Conservation (phyloP, 2,888 invertebrate genomes). For the Eupithecia abbreviata region DNA sequence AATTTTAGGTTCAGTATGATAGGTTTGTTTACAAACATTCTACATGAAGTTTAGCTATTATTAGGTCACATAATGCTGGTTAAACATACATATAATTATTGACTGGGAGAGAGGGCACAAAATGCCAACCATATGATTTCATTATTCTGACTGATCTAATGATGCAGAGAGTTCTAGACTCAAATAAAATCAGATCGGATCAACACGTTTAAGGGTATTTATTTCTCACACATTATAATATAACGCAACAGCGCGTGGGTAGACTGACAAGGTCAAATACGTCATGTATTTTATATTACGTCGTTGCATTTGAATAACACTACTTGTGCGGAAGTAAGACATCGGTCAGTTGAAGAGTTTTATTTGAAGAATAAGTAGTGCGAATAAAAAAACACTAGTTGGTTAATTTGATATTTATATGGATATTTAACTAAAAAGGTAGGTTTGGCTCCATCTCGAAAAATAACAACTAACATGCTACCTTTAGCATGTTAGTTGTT, state of each 20-base stretch:
- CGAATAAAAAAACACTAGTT: not conserved
- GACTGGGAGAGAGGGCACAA: not conserved
- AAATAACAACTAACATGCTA: too few species aligned
- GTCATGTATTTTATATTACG: slow-evolving; percentile 22
- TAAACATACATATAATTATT: not conserved
- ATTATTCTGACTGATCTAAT: not conserved
- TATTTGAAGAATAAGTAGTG: not conserved
- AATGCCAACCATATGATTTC: not conserved
- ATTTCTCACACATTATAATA: not conserved
- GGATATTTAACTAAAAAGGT: not conserved
- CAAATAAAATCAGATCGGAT: not conserved
- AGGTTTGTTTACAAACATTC: too few species aligned
- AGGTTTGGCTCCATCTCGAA: too few species aligned
- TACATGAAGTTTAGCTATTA: too few species aligned
- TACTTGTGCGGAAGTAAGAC: slow-evolving; percentile 18
- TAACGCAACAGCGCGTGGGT: slow-evolving; percentile 8
- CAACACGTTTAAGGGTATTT: not conserved
- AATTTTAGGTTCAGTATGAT: too few species aligned
- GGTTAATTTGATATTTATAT: not conserved
- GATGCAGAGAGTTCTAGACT: not conserved
- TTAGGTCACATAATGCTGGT: not conserved
- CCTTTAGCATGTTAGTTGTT: too few species aligned
- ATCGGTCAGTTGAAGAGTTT: not conserved
- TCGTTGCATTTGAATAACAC: slow-evolving; percentile 22
- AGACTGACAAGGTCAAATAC: slow-evolving; percentile 24